Conservation (phyloP, 2,888 invertebrate genomes). For the Pomacea canaliculata region DNA sequence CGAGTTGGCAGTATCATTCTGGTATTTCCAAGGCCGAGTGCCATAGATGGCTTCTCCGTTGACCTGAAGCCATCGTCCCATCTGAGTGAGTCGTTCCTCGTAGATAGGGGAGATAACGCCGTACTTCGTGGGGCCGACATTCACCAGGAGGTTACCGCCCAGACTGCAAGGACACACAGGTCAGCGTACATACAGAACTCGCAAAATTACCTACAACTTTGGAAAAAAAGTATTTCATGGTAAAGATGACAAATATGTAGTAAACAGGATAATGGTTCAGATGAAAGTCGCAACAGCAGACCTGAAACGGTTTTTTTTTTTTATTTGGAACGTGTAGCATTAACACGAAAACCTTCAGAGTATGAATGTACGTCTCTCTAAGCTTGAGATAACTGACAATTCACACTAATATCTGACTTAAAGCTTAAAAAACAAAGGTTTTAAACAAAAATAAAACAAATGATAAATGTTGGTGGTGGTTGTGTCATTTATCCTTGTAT, state of each 20-base stretch:
- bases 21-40: slow-evolving; percentile 81
- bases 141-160: slow-evolving; percentile 80
- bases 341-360: no score
- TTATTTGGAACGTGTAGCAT: no score
- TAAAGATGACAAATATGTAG: neutral
- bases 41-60: slow-evolving; percentile 90
- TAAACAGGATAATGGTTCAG: no score
- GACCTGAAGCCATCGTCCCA: slow-evolving; percentile 83
- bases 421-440: no score
- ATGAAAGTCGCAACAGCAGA: no score
- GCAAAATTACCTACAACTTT: neutral
- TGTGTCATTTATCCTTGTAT: no score
- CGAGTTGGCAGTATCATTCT: slow-evolving; percentile 79
- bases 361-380: no score
- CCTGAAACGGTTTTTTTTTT: no score
- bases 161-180: slow-evolving; percentile 42
- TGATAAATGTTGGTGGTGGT: no score
- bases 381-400: no score
- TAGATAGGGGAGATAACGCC: slow-evolving; percentile 87
- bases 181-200: neutral
- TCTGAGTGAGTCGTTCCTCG: slow-evolving; percentile 82
- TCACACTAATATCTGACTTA: no score
- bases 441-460: no score
- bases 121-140: slow-evolving; percentile 89
- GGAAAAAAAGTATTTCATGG: neutral